Evolutionary conservation across 1,140 invertebrate species (phyloP).

Genomic region (Pseudobourletiella spinata): DNA sequence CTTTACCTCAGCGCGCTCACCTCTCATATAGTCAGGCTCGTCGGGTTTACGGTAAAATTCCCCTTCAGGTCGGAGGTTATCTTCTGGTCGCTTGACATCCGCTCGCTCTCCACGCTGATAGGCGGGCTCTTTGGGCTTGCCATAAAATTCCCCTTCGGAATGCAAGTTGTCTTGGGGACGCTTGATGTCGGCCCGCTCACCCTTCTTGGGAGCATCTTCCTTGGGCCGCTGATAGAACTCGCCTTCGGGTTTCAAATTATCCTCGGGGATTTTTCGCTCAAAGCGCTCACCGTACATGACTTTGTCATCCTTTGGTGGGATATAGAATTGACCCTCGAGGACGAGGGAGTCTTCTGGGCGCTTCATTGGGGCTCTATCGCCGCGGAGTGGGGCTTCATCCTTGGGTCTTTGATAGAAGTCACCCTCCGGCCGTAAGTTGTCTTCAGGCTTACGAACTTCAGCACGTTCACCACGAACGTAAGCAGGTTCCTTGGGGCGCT

Average conservation of each 20-base stretch:
- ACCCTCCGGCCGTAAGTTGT: constrained; percentile 47
- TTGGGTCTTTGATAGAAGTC: constrained; percentile 40
- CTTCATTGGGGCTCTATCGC: constrained; percentile 41
- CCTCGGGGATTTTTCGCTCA: constrained; percentile 47
- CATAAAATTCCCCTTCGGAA: constrained; percentile 32
- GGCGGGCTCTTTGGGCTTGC: constrained; percentile 1
- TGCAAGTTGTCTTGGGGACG: constrained; percentile 20
- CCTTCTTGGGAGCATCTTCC: not conserved
- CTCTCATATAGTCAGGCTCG: constrained; percentile 18
- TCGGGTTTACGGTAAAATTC: constrained; percentile 13
- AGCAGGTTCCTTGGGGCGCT: constrained; percentile 35
- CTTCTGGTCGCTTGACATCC: constrained; percentile 48
- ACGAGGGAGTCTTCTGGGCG: constrained; percentile 48
- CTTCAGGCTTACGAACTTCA: constrained; percentile 36
- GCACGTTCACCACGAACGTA: constrained; percentile 42
- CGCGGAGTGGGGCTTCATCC: constrained; percentile 28
- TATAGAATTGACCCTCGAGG: constrained; percentile 26
- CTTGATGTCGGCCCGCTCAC: constrained; percentile 34
- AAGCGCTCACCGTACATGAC: constrained; percentile 33
- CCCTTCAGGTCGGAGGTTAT: constrained; percentile 19
- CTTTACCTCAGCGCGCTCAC: constrained; percentile 44
- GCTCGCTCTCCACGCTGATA: constrained; percentile 35
- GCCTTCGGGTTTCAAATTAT: constrained; percentile 48
- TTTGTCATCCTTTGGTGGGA: constrained; percentile 7
- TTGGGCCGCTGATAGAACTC: constrained; percentile 31